Conservation (phyloP, 2,113 vertebrate genomes). For the Macaca nemestrina region DNA sequence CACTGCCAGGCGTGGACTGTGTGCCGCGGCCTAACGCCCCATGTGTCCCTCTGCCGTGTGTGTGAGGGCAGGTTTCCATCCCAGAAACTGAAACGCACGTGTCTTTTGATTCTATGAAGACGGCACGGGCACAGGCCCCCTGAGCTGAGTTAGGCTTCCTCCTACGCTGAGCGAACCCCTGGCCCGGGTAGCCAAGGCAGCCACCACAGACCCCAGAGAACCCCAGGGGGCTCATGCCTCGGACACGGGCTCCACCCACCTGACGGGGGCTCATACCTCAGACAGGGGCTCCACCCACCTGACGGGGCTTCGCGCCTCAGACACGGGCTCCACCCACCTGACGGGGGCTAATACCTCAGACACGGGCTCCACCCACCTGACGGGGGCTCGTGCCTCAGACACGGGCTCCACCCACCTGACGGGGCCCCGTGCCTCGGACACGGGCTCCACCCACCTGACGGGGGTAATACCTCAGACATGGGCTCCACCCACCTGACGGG, state of each 20-base stretch:
- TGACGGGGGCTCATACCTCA: rapidly evolving
- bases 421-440: rapidly evolving
- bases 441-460: no score
- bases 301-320: rapidly evolving
- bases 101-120: neutral
- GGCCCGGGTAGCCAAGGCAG: neutral
- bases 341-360: rapidly evolving
- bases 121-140: no score
- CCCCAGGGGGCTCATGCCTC: neutral
- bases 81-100: no score
- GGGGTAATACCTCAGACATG: rapidly evolving
- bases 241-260: no score
- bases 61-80: neutral
- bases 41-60: neutral
- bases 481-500: no score
- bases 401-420: no score
- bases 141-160: neutral
- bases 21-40: no score
- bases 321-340: no score
- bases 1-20: no score
- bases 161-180: neutral
- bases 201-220: neutral
- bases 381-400: rapidly evolving
- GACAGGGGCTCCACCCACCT: no score
- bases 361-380: no score